Conservation (phyloP, 2,113 vertebrate genomes). For the Jaculus jaculus region DNA sequence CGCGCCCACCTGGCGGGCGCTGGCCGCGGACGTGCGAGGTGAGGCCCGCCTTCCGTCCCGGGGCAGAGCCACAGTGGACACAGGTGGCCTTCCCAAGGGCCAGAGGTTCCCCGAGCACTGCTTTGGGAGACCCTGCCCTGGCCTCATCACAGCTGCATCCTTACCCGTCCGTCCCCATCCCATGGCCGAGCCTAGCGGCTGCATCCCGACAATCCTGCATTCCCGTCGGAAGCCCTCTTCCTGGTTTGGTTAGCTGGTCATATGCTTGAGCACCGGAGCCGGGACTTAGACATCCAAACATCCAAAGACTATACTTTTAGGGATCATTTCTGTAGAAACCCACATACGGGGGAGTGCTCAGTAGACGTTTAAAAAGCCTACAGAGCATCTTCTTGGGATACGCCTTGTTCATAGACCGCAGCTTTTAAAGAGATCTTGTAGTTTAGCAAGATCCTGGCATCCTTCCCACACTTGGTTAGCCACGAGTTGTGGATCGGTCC, state of each 20-base stretch:
- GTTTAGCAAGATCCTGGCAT: background rate
- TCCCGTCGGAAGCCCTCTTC: background rate
- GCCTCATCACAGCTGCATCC: no score
- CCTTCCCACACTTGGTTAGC: background rate
- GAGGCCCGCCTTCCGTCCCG: slow-evolving; percentile 54
- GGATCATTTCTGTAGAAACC: no score
- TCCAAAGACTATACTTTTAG: no score
- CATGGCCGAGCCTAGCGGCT: no score
- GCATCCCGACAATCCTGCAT: no score
- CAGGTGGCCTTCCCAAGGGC: rapidly evolving
- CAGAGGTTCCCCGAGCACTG: background rate
- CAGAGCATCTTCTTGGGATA: background rate
- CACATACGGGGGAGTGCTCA: no score
- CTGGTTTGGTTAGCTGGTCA: background rate
- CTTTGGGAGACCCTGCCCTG: background rate
- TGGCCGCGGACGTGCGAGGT: slow-evolving; percentile 95
- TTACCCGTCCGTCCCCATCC: no score
- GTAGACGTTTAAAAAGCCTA: background rate
- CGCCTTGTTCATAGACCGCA: background rate
- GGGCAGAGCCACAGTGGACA: background rate
- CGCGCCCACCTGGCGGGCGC: slow-evolving; percentile 92
- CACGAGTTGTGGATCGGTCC: rapidly evolving
- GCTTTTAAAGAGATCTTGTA: background rate
- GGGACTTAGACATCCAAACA: rapidly evolving
- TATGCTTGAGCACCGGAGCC: background rate